Percentiles rank a stretch among this genome's conserved stretches.
Evolutionary conservation across 2,888 invertebrate genomes (phyloP).

Genomic region (Thelaira solivaga): DNA sequence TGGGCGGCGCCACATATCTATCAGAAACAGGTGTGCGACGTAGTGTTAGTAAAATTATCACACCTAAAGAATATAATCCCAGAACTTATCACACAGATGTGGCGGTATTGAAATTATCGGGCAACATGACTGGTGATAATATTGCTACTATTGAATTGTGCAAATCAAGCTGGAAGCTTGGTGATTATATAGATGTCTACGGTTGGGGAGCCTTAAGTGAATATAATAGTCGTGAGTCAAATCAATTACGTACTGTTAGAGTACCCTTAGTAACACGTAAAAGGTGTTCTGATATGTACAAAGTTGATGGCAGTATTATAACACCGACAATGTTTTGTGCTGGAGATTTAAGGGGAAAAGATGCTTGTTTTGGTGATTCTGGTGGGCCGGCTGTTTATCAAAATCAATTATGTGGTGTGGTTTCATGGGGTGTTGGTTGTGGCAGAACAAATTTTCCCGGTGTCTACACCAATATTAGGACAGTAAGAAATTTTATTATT

Average conservation of each 20-base stretch:
- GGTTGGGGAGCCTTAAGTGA: constrained; percentile 72
- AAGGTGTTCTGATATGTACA: constrained; percentile 66
- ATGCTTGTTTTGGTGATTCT: constrained; percentile 74
- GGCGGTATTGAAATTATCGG: constrained; percentile 66
- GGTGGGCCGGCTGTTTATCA: constrained; percentile 71
- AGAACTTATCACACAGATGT: constrained; percentile 65
- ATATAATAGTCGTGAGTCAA: constrained; percentile 62
- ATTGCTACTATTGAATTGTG: constrained; percentile 67
- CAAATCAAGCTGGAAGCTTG: constrained; percentile 62
- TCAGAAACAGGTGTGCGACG: constrained; percentile 40
- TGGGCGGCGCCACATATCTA: constrained; percentile 65
- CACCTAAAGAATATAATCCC: constrained; percentile 64
- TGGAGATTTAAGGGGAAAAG: constrained; percentile 64
- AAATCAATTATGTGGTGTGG: constrained; percentile 80
- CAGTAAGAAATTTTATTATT: constrained; percentile 63
- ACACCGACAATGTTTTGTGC: constrained; percentile 72
- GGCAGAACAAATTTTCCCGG: constrained; percentile 82
- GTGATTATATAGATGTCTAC: constrained; percentile 68
- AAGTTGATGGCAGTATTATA: constrained; percentile 59
- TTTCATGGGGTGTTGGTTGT: constrained; percentile 78
- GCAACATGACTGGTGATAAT: constrained; percentile 63
- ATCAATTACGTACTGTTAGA: constrained; percentile 68
- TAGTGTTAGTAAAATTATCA: constrained; percentile 57
- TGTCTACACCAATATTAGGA: constrained; percentile 83
- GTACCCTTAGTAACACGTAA: constrained; percentile 66